Conservation (phyloP, 2,113 vertebrate species). For the Stercorarius parasiticus region DNA sequence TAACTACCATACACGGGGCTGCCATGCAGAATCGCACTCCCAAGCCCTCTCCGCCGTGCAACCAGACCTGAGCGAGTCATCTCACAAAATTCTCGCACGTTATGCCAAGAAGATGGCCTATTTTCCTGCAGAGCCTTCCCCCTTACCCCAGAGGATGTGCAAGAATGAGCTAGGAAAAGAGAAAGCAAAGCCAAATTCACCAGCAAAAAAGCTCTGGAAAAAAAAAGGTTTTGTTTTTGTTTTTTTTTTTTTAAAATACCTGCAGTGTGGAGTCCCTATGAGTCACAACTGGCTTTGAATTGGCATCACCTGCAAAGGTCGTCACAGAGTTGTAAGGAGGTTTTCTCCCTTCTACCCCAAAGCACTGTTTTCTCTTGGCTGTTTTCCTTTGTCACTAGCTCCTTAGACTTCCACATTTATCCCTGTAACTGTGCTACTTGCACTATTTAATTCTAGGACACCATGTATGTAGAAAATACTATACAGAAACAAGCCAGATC, state of each 20-base stretch:
- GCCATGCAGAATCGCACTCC: not conserved
- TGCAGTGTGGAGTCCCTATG: not conserved
- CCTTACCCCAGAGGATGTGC: not conserved
- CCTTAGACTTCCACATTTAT: not conserved
- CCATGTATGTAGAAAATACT: not conserved
- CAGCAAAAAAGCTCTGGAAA: not conserved
- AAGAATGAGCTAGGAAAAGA: not conserved
- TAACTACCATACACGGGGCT: not conserved
- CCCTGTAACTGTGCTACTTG: not conserved
- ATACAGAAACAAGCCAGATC: not conserved
- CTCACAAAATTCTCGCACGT: not conserved
- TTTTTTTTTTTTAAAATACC: not conserved
- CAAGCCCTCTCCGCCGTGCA: not conserved
- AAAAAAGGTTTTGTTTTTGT: not conserved
- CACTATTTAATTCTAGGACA: not conserved
- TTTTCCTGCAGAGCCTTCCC: not conserved
- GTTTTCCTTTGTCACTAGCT: not conserved
- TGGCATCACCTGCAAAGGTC: not conserved
- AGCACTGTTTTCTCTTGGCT: not conserved
- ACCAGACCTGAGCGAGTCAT: not conserved
- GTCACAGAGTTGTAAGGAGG: not conserved
- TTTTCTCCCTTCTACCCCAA: not conserved
- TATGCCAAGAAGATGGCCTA: not conserved
- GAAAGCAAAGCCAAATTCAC: not conserved
- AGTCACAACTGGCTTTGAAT: not conserved